Percentiles rank a stretch among this genome's conserved stretches.
phyloP scores from a whole-genome alignment of 2,888 invertebrate genomes.

The Pachymerium ferrugineum region DNA sequence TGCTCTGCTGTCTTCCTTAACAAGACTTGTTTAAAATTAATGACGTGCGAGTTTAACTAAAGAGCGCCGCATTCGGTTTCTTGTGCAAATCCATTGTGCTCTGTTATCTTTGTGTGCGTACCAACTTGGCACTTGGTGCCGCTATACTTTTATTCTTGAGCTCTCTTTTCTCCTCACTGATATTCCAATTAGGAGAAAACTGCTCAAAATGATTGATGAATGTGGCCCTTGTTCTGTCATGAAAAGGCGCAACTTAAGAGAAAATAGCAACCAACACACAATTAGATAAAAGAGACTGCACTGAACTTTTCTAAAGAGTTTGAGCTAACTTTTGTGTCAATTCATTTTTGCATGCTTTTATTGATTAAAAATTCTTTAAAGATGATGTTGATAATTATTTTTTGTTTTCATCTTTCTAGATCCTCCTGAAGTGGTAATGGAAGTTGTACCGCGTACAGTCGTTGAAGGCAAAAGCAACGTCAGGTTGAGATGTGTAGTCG shows the following conservation, averaged over 20 bases:
- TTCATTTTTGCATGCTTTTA: no score
- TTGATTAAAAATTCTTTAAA: neutral
- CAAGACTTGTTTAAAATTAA: neutral
- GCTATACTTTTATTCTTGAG: neutral
- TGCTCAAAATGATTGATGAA: neutral
- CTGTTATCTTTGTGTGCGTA: neutral
- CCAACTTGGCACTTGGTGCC: neutral
- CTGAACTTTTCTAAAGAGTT: no score
- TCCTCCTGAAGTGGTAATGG: conserved; percentile 62
- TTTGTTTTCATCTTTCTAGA: conserved; percentile 52
- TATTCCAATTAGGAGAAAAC: neutral
- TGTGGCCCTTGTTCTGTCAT: neutral
- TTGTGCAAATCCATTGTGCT: neutral
- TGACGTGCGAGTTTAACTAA: neutral
- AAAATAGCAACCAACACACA: neutral
- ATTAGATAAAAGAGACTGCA: neutral
- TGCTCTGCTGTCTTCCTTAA: neutral
- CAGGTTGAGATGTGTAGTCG: conserved; percentile 71
- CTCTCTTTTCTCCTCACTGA: neutral
- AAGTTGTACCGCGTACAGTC: conserved; percentile 70
- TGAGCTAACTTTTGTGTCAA: no score
- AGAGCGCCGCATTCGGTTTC: neutral
- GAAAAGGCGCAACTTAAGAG: no score
- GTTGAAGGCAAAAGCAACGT: conserved; percentile 75
- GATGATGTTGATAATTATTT: neutral